Percentiles rank a stretch among this genome's conserved stretches.
These are phyloP conservation scores for Podabrus alpinus DNA, from an alignment of 2,888 invertebrate genomes.

Conservation along the genomic window DNA sequence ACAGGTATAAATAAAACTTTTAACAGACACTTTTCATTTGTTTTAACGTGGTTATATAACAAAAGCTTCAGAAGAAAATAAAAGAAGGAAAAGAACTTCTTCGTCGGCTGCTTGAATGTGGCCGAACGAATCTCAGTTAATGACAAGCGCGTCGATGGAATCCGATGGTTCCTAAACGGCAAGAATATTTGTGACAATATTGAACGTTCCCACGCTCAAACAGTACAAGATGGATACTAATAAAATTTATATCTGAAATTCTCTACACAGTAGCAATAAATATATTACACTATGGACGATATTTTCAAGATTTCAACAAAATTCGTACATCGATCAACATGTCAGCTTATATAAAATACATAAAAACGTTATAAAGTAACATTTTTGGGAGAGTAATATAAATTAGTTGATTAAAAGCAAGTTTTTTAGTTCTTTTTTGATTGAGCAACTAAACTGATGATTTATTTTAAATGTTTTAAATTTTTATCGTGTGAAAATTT, in stretches of 20 bases:
- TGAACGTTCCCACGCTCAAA: conserved; percentile 62
- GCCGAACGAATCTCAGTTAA: conserved; percentile 41
- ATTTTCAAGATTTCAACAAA: conserved; percentile 43
- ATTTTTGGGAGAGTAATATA: conserved; percentile 29
- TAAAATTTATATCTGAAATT: conserved; percentile 37
- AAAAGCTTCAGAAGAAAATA: conserved; percentile 24
- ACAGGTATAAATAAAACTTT: background rate
- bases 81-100: conserved; percentile 25
- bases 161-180: conserved; percentile 49
- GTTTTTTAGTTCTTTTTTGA: conserved; percentile 28
- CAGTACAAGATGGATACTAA: conserved; percentile 35
- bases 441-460: conserved; percentile 29
- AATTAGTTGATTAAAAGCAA: conserved; percentile 30
- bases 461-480: conserved; percentile 21
- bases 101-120: conserved; percentile 30
- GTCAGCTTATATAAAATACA: conserved; percentile 33
- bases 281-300: conserved; percentile 44
- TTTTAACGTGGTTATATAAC: conserved; percentile 22
- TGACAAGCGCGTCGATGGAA: conserved; percentile 50
- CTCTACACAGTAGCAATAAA: conserved; percentile 45
- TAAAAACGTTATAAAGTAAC: conserved; percentile 29
- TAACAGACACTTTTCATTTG: background rate
- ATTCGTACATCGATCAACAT: conserved; percentile 38
- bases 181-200: conserved; percentile 59
- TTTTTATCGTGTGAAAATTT: conserved; percentile 32